Base-by-base conservation (phyloP, 2,797 vertebrate genomes). In the Sebastes cheni region DNA sequence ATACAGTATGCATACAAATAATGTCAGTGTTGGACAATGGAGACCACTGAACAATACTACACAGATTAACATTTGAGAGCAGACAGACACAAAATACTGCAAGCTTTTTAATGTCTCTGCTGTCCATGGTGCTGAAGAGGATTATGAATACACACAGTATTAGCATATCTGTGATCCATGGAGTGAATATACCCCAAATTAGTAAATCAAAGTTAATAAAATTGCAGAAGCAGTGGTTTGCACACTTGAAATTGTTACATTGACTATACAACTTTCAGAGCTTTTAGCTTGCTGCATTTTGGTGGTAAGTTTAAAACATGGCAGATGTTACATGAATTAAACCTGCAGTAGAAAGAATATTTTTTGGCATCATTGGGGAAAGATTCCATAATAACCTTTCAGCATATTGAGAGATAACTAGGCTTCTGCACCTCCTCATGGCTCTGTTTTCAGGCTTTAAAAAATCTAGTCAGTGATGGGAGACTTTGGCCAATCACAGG, bases 91-190 rank as follows among this genome's bases (percentile, higher is more conserved):
- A 42, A 42, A 42, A 6, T 18, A 30, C 1, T 18, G 22, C 1
- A 29, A 3, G 11, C 1, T 4, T 22, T 16, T 25, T 46, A 8
- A n/a, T 58, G 9, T 46, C 27, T 69, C 16, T 78, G 60, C 55
- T 83, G 54, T 81, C 60, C 46, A 30, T 39, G 59, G 67, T 69
- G 62, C 50, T 82, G 62, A 80, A 78, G 18, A 42, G 2, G n/a
- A 36, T 36, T 6, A 27, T 12, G 4, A 5, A 42, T 60, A 52
- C 3, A n/a, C 13, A 39, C 36, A 39, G 36, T 25, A 14, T 69
- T 13, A n/a, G 2, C 10, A 2, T 13, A 12, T 72, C 5, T 64
- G 8, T 56, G 6, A 10, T 65, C 42, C 5, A 46, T 58, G 9
- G 1, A 27, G 6, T 27, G 18, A 34, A 34, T 12, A 18, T 23